Base-by-base conservation (phyloP, 2,113 vertebrate genomes). In the Drymodes brunneopygia region DNA sequence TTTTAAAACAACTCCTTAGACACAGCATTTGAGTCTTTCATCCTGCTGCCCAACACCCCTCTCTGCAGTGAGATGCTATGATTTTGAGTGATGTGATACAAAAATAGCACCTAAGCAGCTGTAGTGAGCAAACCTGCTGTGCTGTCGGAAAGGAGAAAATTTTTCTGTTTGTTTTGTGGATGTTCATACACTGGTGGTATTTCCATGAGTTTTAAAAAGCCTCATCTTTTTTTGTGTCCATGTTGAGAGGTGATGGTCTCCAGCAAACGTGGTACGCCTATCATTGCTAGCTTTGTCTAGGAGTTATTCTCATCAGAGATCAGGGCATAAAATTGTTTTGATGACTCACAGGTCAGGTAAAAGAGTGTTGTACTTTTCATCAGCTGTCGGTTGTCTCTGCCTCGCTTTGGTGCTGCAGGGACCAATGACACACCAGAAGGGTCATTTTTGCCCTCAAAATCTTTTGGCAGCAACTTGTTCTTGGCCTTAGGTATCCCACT, bases 81-180 rank as follows among this genome's bases (percentile, higher is more conserved):
- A 61, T 86, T 95, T 92, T 88, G 80, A 96, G 77, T 6, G 9
- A 79, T 94, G 53, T 38, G 74, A 67, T 95, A 93, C 64, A 93
- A 96, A 97, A 97, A 95, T 93, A 96, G 82, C 86, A 54, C 90
- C 86, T 89, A 36, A 93, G 85, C 81, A 94, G 92, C 87, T 83
- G 72, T 35, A 79, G 67, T 50, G 2, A 78, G 90, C 7, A 3
- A 91, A 62, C 88, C 74, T 87, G 71, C 87, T 90, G 42, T 65
- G 79, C 56, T 4, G 4, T 74, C 20, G 15, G 75, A 77, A 70
- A 86, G 62, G 47, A 91, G 36, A 90, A 94, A 94, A 95, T 38
- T 21, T 83, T 88, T 36, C 67, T 0, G 3, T 86, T 90, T 90
- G 15, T 48, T 90, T 88, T 88, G 36, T 60, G 60, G 64, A 62